A percentile compares a stretch with the other conserved stretches of the same genome.
Conservation (phyloP, 2,797 vertebrate species). For the Melanotaenia nigrans region DNA sequence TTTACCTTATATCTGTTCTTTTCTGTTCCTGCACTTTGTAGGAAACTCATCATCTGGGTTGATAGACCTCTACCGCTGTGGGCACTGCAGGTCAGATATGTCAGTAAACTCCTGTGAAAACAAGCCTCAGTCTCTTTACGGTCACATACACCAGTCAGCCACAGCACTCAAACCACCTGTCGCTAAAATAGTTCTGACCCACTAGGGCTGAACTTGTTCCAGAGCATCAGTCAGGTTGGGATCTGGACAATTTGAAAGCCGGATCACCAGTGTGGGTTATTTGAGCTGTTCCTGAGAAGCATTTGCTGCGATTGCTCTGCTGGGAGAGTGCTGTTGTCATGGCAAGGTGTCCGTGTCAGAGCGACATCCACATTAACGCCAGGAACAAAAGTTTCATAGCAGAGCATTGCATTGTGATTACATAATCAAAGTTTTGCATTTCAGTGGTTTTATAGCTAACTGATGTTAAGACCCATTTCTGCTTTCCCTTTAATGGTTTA, state of each 20-base stretch:
- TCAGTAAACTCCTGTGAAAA: conserved; percentile 35
- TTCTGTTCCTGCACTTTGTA: conserved; percentile 48
- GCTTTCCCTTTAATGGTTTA: conserved; percentile 10
- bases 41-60: conserved; percentile 90
- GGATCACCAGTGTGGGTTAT: background rate
- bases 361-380: background rate
- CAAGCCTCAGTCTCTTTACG: conserved; percentile 19
- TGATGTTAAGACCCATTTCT: background rate
- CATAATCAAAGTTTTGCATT: background rate
- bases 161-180: background rate
- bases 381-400: background rate
- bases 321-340: background rate
- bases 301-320: background rate
- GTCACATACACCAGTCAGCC: background rate
- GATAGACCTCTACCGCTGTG: conserved; percentile 87
- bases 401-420: too few species aligned
- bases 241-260: background rate
- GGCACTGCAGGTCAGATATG: conserved; percentile 85
- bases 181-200: background rate
- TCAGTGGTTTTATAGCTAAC: conserved; percentile 3
- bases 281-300: background rate
- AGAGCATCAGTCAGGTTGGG: background rate
- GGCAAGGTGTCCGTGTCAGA: background rate
- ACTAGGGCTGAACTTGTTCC: background rate
- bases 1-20: conserved; percentile 24